Evolutionary conservation across 1,140 invertebrate genomes (phyloP), one percentile per base, ranked within the genome.

Genomic region (Magallana ariakensis): DNA sequence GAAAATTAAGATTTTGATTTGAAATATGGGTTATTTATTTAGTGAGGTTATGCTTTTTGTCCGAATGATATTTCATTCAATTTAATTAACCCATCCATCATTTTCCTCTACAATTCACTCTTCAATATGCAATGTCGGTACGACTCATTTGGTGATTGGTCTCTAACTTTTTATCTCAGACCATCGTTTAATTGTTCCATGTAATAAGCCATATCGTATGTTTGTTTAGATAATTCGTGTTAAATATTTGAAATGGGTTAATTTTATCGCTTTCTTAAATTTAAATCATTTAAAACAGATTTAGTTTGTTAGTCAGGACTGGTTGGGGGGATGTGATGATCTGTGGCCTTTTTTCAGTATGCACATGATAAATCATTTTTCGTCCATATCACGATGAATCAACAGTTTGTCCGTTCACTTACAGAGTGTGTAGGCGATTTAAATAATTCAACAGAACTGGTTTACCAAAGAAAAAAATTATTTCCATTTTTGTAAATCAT

Each of bases 51-150:
- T 75, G 19, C 22, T 9, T 75, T 11, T 26, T 26, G 66, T 22
- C 66, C 33, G 7, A 13, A 11, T 46, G 66, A 75, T 75, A 13
- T 75, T 33, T 75, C 22, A 26, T 26, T 26, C 22, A 46, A 26
- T 75, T 75, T 75, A 26, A 75, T 75, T 75, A 75, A 26, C 66
- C 33, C 66, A 26, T 75, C 33, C 66, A 75, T 75, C 66, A 75
- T 75, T 75, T 75, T 19, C 33, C 26, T 26, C 13, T 13, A 33
- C 19, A 75, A 19, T 26, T 26, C 66, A 33, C 22, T 26, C 8
- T 46, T 4, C 33, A 46, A 46, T 46, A 46, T 46, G 33, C 3
- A 46, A 5, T 46, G 66, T 26, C 33, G 66, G 22, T 75, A 75
- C 66, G 22, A 9, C 33, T 26, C 9, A 13, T 22, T 70, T 22